phyloP scores from a whole-genome alignment of 2,797 vertebrate species.

The Melanotaenia nigrans region DNA sequence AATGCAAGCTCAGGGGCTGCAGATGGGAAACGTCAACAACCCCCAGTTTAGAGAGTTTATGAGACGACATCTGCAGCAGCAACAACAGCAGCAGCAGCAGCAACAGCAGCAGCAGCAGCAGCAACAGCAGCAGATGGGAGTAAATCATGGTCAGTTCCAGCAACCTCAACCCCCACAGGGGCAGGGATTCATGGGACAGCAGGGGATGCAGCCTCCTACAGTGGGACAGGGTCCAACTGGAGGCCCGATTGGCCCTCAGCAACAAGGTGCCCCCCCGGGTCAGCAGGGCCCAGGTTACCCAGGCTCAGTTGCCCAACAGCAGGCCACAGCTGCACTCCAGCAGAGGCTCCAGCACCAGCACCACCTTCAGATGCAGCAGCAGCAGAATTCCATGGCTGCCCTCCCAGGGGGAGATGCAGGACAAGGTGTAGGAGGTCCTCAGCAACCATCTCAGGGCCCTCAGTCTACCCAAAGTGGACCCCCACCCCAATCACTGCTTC shows the following conservation, averaged over 20 bases:
- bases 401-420: slow-evolving; percentile 75
- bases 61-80: slow-evolving; percentile 86
- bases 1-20: slow-evolving; percentile 87
- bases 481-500: slow-evolving; percentile 81
- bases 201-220: slow-evolving; percentile 82
- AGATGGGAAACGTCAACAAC: slow-evolving; percentile 89
- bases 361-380: slow-evolving; percentile 87
- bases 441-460: slow-evolving; percentile 81
- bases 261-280: slow-evolving; percentile 79
- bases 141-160: slow-evolving; percentile 92
- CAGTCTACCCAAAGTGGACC: slow-evolving; percentile 83
- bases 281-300: slow-evolving; percentile 88
- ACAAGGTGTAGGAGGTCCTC: slow-evolving; percentile 81
- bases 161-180: slow-evolving; percentile 84
- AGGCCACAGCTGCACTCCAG: slow-evolving; percentile 84
- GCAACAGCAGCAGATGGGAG: slow-evolving; percentile 85
- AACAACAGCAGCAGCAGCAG: slow-evolving; percentile 84
- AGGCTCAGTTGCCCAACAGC: slow-evolving; percentile 82
- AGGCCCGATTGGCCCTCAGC: slow-evolving; percentile 79
- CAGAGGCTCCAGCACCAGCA: slow-evolving; percentile 92
- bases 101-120: slow-evolving; percentile 85
- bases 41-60: slow-evolving; percentile 93
- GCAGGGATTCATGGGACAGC: slow-evolving; percentile 89
- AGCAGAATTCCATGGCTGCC: slow-evolving; percentile 88
- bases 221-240: slow-evolving; percentile 77